phyloP scores from a whole-genome alignment of 2,888 invertebrate species.

The Zelleria hepariella region DNA sequence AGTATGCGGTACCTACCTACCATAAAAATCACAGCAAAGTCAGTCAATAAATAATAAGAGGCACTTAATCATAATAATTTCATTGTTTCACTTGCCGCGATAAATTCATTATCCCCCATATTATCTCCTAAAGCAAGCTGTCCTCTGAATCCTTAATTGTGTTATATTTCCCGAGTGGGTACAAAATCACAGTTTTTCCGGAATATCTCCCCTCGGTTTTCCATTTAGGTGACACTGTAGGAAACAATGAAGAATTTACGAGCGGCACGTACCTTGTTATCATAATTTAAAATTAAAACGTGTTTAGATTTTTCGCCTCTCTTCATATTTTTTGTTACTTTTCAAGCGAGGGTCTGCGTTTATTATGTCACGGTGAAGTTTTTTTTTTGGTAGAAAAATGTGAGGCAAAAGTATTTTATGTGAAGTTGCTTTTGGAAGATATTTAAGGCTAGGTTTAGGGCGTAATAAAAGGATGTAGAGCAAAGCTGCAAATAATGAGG shows the following conservation, averaged over 20 bases:
- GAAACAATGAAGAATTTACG: conserved; percentile 44
- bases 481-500: not conserved
- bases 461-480: not conserved
- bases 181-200: conserved; percentile 36
- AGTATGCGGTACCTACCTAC: no score
- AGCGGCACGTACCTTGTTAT: conserved; percentile 46
- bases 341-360: not conserved
- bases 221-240: conserved; percentile 43
- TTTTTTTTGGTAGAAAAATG: not conserved
- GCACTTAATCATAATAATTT: not conserved
- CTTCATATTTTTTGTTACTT: not conserved
- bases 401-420: not conserved
- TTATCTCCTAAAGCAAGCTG: not conserved
- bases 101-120: not conserved
- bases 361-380: not conserved
- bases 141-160: conserved; percentile 29
- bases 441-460: not conserved
- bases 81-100: no score
- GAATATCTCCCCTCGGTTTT: conserved; percentile 26
- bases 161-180: conserved; percentile 26
- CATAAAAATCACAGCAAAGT: no score
- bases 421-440: not conserved
- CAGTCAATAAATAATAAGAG: no score
- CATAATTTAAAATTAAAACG: conserved; percentile 42
- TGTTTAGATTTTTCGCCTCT: conserved; percentile 27